A percentile compares a stretch with the other conserved stretches of the same genome.
These are phyloP conservation scores for Hydrolagus colliei DNA, from an alignment of 2,797 vertebrate genomes.

Conservation along the genomic window DNA sequence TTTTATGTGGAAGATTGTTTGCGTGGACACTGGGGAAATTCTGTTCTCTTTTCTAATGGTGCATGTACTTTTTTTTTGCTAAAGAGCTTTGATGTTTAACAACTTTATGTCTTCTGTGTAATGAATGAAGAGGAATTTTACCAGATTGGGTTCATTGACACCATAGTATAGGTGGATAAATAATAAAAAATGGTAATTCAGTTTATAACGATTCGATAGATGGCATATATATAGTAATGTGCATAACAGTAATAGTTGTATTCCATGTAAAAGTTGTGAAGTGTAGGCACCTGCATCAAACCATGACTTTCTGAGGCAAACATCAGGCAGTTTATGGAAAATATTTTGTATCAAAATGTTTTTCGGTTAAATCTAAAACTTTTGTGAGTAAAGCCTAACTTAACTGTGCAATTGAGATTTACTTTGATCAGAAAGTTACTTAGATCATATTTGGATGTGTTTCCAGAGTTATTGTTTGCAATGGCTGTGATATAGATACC, in stretches of 20 bases:
- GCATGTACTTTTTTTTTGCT: neutral
- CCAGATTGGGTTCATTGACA: neutral
- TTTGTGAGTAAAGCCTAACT: neutral
- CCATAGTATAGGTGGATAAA: neutral
- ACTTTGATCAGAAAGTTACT: neutral
- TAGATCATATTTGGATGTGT: neutral
- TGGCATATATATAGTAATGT: neutral
- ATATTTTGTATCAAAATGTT: neutral
- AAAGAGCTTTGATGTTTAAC: neutral
- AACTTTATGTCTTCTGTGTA: neutral
- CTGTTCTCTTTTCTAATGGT: no score
- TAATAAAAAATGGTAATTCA: neutral
- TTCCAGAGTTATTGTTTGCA: neutral
- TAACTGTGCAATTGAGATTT: neutral
- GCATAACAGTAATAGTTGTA: neutral
- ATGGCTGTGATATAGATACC: neutral
- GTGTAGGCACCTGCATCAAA: neutral
- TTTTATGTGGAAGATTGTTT: no score
- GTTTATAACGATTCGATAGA: neutral
- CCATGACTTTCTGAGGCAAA: neutral
- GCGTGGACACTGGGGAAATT: no score
- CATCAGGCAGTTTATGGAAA: neutral
- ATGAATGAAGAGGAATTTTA: neutral
- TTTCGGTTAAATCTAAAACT: neutral
- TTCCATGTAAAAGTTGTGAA: neutral